phyloP scores from a whole-genome alignment of 2,113 vertebrate genomes.

The Mellivora capensis region DNA sequence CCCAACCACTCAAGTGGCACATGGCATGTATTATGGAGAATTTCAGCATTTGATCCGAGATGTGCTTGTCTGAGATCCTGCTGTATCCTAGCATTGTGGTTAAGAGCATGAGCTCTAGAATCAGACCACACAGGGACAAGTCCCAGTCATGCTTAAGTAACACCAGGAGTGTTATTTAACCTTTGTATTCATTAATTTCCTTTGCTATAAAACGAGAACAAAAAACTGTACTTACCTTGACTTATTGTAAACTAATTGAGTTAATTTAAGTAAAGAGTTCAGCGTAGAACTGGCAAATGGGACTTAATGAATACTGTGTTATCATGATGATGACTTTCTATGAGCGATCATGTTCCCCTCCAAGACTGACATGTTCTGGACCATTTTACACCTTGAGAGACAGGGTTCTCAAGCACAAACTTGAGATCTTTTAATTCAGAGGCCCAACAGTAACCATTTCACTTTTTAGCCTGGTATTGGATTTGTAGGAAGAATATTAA shows the following conservation, averaged over 20 bases:
- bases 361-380: neutral
- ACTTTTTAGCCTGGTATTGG: neutral
- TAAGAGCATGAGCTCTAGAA: neutral
- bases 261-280: neutral
- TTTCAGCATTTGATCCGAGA: neutral
- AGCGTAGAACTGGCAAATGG: neutral
- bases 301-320: neutral
- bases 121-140: neutral
- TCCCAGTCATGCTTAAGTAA: neutral
- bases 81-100: neutral
- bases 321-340: neutral
- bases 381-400: neutral
- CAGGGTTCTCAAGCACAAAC: neutral
- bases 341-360: neutral
- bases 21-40: neutral
- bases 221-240: neutral
- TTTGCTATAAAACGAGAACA: neutral
- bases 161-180: neutral
- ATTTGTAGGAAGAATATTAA: neutral
- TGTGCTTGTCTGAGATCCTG: neutral
- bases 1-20: neutral
- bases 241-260: neutral
- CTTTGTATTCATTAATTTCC: neutral
- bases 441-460: neutral
- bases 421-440: neutral